Base-by-base conservation (phyloP, 1,140 invertebrate species). In the Cotesia glomerata region DNA sequence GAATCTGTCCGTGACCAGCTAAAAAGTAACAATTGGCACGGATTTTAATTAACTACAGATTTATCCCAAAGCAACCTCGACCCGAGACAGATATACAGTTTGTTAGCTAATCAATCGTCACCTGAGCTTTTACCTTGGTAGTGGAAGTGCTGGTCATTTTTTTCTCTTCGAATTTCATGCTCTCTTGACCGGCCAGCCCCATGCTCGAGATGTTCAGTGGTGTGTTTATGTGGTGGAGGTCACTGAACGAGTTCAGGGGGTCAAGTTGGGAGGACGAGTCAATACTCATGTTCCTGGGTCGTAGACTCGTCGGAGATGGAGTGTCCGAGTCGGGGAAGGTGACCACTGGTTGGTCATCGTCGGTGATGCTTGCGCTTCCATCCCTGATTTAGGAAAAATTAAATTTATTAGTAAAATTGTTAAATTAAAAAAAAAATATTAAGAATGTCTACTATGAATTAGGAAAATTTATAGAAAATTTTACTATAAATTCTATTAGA, bases 261-360 rank as follows among this genome's bases (percentile, higher is more conserved):
- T 75, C 88, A 84, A 79, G 83, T 80, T 79, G 88, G 71, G 84
- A 77, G 61, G 86, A 73, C 76, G 85, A 69, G 79, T 81, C 72
- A 72, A 80, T n/a, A 80, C 78, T 69, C 84, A 59, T 0, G 77
- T 79, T 8, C 80, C 78, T 5, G 82, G 77, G 5, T 82, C 80
- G 0, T 79, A 78, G 0, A 79, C 78, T 0, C 39, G 39, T 45
- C 39, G 87, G 84, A 52, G 88, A 86, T 36, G 93, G 92, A 3
- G 92, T 91, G 73, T 93, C 92, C 0, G 91, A 91, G 80, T 94
- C 93, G 0, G 93, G 94, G 84, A 93, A 93, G 56, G 94, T 95
- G 13, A 95, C 92, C 71, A 94, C 80, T 3, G 92, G 93, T 78
- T 89, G 81, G 75, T 90, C 88, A 58, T 81, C 77, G 81, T 83